Percentiles rank a stretch among this genome's conserved stretches.
phyloP scores from a whole-genome alignment of 2,888 invertebrate genomes.

The Arrhopalites spinosus region DNA sequence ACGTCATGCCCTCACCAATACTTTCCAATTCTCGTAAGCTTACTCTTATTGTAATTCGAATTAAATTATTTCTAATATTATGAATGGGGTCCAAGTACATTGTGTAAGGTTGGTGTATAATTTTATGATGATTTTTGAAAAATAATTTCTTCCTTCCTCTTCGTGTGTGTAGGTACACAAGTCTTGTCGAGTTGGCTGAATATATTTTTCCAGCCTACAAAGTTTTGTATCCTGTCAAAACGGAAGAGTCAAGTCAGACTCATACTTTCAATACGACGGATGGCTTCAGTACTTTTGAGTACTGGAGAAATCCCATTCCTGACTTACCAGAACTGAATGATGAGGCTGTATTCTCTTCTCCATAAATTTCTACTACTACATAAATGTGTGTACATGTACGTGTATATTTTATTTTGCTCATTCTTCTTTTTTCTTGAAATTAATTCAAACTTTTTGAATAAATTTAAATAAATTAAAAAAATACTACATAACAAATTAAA shows the following conservation, averaged over 20 bases:
- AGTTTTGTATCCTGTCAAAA: background rate
- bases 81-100: background rate
- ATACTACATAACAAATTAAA: too few relatives aligned
- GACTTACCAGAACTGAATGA: background rate
- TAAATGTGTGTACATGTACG: too few relatives aligned
- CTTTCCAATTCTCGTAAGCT: constrained; percentile 98
- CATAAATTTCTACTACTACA: too few relatives aligned
- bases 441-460: too few relatives aligned
- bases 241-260: background rate
- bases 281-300: constrained; percentile 83
- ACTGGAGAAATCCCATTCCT: constrained; percentile 87
- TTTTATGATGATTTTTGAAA: too few relatives aligned
- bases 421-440: too few relatives aligned
- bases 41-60: too few relatives aligned
- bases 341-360: too few relatives aligned
- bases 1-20: constrained; percentile 92
- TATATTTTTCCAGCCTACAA: constrained; percentile 81
- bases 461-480: too few relatives aligned
- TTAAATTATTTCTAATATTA: background rate
- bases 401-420: too few relatives aligned
- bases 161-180: constrained; percentile 86
- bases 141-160: too few relatives aligned
- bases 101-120: background rate
- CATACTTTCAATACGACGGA: constrained; percentile 60
- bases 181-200: constrained; percentile 92